Conservation (phyloP, 2,888 invertebrate genomes). For the Drosophila differens region DNA sequence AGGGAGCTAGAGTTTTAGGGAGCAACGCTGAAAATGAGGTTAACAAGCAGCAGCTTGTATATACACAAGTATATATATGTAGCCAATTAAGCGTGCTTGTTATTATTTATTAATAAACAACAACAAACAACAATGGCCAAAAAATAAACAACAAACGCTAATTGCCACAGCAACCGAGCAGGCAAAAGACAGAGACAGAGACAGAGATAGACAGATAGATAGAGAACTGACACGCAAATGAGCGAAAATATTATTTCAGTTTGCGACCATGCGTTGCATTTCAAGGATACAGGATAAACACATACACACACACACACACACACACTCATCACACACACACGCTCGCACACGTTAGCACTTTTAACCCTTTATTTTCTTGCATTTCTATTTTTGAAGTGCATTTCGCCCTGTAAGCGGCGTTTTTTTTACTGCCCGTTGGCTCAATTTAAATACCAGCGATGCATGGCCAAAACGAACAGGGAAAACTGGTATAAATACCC, state of each 20-base stretch:
- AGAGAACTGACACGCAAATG: not conserved
- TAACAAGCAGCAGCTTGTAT: slow-evolving; percentile 47
- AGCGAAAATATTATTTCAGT: slow-evolving; percentile 32
- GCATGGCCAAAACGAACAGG: slow-evolving; percentile 71
- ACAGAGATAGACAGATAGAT: not conserved
- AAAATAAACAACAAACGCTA: slow-evolving; percentile 38
- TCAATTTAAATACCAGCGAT: slow-evolving; percentile 80
- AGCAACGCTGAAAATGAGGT: slow-evolving; percentile 37
- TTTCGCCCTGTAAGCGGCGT: slow-evolving; percentile 56
- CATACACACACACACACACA: slow-evolving; percentile 15
- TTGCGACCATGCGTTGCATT: slow-evolving; percentile 55
- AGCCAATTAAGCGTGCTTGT: slow-evolving; percentile 72
- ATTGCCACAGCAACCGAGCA: slow-evolving; percentile 68
- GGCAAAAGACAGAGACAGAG: not conserved
- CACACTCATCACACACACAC: not conserved
- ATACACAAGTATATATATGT: slow-evolving; percentile 24
- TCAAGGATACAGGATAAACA: slow-evolving; percentile 64
- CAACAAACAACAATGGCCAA: slow-evolving; percentile 66
- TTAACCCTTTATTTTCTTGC: slow-evolving; percentile 57
- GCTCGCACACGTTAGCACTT: slow-evolving; percentile 37
- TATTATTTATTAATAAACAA: slow-evolving; percentile 80
- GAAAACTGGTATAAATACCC: slow-evolving; percentile 47
- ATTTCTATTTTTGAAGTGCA: slow-evolving; percentile 80
- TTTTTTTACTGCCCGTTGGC: slow-evolving; percentile 73
- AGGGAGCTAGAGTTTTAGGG: not conserved